These are phyloP conservation scores for Macrocentrus cingulum DNA, from an alignment of 1,140 invertebrate genomes.

Conservation along the genomic window DNA sequence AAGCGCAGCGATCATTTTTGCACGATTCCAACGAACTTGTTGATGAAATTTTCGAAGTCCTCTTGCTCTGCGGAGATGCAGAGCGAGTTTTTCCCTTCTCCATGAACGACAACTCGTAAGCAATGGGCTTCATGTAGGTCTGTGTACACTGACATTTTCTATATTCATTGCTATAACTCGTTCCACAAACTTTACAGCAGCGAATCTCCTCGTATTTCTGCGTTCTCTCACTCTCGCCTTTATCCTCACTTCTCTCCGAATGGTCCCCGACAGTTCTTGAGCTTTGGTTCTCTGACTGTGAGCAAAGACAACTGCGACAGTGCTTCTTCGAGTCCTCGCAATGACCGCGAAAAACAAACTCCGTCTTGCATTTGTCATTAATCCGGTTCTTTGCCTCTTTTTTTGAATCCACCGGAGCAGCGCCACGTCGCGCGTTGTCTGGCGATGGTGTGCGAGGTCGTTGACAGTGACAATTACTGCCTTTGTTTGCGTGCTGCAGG, in stretches of 20 bases:
- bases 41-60: neutral
- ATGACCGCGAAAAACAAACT: conserved; percentile 22
- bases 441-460: neutral
- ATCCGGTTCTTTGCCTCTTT: conserved; percentile 53
- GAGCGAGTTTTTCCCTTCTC: conserved; percentile 24
- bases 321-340: conserved; percentile 1
- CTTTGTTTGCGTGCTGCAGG: conserved; percentile 2
- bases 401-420: conserved; percentile 22
- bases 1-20: conserved; percentile 2
- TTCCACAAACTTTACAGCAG: conserved; percentile 44
- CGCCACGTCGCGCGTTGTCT: conserved; percentile 9
- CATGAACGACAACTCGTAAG: conserved; percentile 50
- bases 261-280: too few species aligned
- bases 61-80: neutral
- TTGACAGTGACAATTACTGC: neutral
- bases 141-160: conserved; percentile 39
- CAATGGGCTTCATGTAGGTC: conserved; percentile 49
- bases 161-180: conserved; percentile 37
- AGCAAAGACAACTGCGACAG: neutral
- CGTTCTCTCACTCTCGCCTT: neutral
- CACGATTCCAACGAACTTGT: neutral
- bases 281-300: neutral
- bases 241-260: conserved; percentile 1
- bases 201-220: neutral
- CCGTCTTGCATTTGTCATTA: conserved; percentile 44